Conservation (phyloP, 2,113 vertebrate species). For the Chaetodon trifascialis region DNA sequence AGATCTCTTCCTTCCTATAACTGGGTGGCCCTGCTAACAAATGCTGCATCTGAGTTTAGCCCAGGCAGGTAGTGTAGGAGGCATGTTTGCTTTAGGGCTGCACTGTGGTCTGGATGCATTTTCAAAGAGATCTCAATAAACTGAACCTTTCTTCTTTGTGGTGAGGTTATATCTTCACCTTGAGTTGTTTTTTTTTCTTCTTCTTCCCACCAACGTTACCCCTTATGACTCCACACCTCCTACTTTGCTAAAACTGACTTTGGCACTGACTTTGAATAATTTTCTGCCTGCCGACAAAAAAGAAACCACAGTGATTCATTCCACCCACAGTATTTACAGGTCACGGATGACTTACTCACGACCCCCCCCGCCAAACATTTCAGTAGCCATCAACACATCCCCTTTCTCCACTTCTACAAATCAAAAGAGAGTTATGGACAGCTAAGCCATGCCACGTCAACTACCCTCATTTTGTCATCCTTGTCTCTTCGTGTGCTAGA, state of each 20-base stretch:
- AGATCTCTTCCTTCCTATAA: conserved; percentile 56
- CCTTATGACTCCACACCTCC: conserved; percentile 54
- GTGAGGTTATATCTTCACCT: conserved; percentile 60
- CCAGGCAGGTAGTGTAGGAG: conserved; percentile 62
- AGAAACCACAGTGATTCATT: conserved; percentile 69
- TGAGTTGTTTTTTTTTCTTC: conserved; percentile 18
- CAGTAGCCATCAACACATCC: conserved; percentile 30
- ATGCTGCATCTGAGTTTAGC: conserved; percentile 62
- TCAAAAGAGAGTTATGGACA: conserved; percentile 53
- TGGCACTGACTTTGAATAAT: conserved; percentile 43
- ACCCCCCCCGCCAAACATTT: conserved; percentile 4
- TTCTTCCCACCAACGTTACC: conserved; percentile 49
- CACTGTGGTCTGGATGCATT: conserved; percentile 62
- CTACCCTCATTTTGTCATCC: conserved; percentile 47
- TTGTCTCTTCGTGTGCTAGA: conserved; percentile 35
- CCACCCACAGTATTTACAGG: conserved; percentile 64
- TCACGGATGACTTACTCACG: conserved; percentile 34
- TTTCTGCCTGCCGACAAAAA: conserved; percentile 45
- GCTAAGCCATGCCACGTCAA: conserved; percentile 36
- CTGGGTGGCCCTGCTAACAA: conserved; percentile 62
- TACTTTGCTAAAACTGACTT: conserved; percentile 49
- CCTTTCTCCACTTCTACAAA: conserved; percentile 49
- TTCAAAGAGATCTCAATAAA: conserved; percentile 66
- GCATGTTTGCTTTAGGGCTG: conserved; percentile 59
- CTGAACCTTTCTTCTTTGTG: conserved; percentile 60